These are phyloP conservation scores for Amyelois transitella DNA, from an alignment of 1,140 invertebrate genomes.

Conservation along the genomic window DNA sequence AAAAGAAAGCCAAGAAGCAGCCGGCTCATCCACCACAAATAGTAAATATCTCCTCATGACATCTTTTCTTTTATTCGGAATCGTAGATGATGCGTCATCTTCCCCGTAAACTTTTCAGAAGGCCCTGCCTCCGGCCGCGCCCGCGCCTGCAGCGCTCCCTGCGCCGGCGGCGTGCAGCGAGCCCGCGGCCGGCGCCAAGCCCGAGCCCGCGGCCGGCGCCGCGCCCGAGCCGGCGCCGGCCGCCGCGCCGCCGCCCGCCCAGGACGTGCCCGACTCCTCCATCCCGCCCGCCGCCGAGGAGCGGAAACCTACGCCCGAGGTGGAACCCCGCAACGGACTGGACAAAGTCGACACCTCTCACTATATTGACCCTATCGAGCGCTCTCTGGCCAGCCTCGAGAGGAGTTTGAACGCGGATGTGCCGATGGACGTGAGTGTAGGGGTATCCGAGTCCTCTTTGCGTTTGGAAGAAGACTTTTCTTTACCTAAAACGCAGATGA, in stretches of 20 bases:
- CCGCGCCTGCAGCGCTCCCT: constrained; percentile 16
- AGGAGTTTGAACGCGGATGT: constrained; percentile 75
- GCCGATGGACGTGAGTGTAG: constrained; percentile 58
- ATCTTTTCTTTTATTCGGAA: neutral
- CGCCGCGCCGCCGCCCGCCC: constrained; percentile 10
- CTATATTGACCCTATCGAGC: constrained; percentile 78
- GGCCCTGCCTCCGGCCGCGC: constrained; percentile 18
- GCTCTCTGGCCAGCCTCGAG: constrained; percentile 79
- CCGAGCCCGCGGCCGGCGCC: constrained; percentile 3
- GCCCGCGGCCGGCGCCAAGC: neutral
- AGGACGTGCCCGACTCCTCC: constrained; percentile 33
- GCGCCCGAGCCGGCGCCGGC: constrained; percentile 18
- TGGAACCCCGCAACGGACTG: constrained; percentile 54
- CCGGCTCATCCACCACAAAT: constrained; percentile 35
- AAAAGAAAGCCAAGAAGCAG: constrained; percentile 70
- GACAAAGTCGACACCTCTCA: constrained; percentile 61
- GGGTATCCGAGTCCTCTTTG: constrained; percentile 52
- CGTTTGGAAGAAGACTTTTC: constrained; percentile 51
- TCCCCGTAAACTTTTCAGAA: constrained; percentile 19
- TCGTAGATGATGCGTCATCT: neutral
- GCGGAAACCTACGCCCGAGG: constrained; percentile 36
- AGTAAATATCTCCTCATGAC: constrained; percentile 37
- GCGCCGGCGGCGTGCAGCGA: constrained; percentile 13
- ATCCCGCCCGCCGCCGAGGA: constrained; percentile 28
- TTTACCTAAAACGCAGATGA: constrained; percentile 42